Conservation (phyloP, 1,140 invertebrate genomes). For the Lamellibrachia luymesi region DNA sequence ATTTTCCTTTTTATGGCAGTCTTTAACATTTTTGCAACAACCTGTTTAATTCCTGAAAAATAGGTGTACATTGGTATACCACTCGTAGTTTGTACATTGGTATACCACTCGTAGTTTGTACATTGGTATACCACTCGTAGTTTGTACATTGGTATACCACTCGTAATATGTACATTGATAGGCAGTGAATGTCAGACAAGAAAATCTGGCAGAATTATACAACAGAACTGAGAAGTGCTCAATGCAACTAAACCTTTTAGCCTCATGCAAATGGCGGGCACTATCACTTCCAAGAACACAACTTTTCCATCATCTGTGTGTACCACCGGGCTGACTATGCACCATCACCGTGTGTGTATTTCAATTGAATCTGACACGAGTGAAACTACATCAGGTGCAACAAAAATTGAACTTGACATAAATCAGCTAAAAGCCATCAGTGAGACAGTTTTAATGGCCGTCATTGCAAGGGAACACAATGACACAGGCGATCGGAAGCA, state of each 20-base stretch:
- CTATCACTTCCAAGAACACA: neutral
- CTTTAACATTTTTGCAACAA: neutral
- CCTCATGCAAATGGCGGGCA: neutral
- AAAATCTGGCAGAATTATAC: neutral
- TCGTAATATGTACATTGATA: neutral
- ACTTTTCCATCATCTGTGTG: neutral
- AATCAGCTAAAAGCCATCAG: conserved; percentile 4
- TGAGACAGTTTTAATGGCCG: neutral
- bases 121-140: too few species aligned
- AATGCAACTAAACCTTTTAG: neutral
- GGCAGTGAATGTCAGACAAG: neutral
- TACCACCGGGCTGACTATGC: neutral
- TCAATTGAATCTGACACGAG: neutral
- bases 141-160: too few species aligned
- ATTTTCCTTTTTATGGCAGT: neutral
- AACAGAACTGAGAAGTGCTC: neutral
- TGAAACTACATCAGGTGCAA: neutral
- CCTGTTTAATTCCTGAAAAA: neutral
- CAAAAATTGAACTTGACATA: neutral
- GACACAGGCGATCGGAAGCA: neutral
- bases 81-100: too few species aligned
- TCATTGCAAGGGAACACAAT: neutral
- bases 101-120: too few species aligned
- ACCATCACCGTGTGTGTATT: neutral
- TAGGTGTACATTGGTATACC: neutral